These are phyloP conservation scores for Idaea aversata DNA, from an alignment of 2,888 invertebrate species.

Conservation along the genomic window DNA sequence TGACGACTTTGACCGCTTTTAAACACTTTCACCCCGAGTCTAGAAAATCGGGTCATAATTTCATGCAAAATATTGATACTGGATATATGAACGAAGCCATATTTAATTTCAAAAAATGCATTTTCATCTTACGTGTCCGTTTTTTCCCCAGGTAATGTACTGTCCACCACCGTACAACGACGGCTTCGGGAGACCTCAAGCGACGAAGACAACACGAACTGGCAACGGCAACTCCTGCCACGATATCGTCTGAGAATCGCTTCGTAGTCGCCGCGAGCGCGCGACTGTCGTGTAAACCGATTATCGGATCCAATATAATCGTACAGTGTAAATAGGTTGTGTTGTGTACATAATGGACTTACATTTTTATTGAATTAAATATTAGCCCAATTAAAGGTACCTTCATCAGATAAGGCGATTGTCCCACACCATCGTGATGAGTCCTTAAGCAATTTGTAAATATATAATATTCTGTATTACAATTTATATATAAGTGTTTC, in stretches of 20 bases:
- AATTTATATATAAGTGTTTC: conserved; percentile 19
- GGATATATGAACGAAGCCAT: background rate
- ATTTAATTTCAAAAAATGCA: too few relatives aligned
- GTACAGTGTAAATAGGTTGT: conserved; percentile 9
- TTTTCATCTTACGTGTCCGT: background rate
- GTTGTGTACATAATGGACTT: background rate
- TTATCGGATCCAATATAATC: conserved; percentile 11
- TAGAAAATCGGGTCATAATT: too few relatives aligned
- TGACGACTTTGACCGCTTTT: too few relatives aligned
- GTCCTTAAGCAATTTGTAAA: conserved; percentile 4
- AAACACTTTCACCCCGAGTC: too few relatives aligned
- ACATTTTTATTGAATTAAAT: too few relatives aligned
- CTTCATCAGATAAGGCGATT: background rate
- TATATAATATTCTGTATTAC: conserved; percentile 27
- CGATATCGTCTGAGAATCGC: conserved; percentile 74
- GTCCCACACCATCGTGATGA: background rate
- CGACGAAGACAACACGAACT: conserved; percentile 85
- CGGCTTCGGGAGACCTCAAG: conserved; percentile 64
- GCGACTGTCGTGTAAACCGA: conserved; percentile 57
- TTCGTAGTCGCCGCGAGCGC: conserved; percentile 61
- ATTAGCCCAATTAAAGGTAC: background rate
- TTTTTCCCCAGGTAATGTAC: conserved; percentile 76
- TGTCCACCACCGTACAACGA: conserved; percentile 76
- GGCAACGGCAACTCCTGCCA: conserved; percentile 85
- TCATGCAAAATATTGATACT: too few relatives aligned